Base-by-base conservation (phyloP, 2,888 invertebrate species). In the Meganola albula region DNA sequence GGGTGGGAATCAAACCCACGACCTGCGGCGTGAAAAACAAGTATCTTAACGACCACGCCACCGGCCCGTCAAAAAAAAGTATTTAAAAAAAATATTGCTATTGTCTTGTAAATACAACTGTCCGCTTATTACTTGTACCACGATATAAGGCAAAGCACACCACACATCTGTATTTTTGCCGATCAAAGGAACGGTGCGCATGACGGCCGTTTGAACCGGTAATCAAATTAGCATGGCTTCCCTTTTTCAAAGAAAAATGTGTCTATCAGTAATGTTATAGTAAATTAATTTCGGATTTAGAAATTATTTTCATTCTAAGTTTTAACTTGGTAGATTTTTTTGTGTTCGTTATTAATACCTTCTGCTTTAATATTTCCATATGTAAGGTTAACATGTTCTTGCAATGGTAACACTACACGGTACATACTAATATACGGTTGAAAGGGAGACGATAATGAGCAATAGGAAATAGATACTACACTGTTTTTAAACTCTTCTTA, bases 171-270 rank as follows among this genome's bases (percentile, higher is more conserved):
- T 80, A 83, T 83, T 84, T 83, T 84, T 83, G 82, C 80, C 58
- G 83, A 84, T 84, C 83, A 84, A 84, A 82, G 83, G 76, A 74
- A 43, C 74, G 53, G 62, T 83, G 83, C 48, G 59, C 56, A 45
- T 84, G 85, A 84, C 85, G 80, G 69, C 74, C 83, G 78, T 82
- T 85, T 84, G 85, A 83, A 79, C 76, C 74, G 75, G 74, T 85
- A 83, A 85, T 84, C 84, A 85, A 84, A 84, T 85, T 85, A 85
- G 72, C 76, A 71, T 63, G 69, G 83, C 76, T 80, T 83, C 83
- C 84, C 83, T 83, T 79, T 53, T 76, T 79, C 77, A 77, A 66
- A 76, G 74, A 86, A 87, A 86, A 87, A 87, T 82, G 75, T 86
- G 86, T 86, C 87, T 86, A 79, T 87, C 45, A 33, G 24, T 30